Evolutionary conservation across 1,140 invertebrate genomes (phyloP).

Genomic region (Teleopsis dalmanni): DNA sequence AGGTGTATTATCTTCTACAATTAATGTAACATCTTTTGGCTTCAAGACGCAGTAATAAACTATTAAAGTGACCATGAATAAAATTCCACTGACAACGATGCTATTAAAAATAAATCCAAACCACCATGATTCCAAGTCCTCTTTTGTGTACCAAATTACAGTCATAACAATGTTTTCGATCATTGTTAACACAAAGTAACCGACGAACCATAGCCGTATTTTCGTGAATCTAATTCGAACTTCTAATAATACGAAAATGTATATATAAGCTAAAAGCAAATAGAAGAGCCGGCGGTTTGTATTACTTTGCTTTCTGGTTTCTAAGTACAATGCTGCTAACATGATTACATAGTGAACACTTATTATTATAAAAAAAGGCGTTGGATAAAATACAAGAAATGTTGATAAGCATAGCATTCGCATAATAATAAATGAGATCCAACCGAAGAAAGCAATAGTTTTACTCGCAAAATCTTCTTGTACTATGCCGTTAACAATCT

Average conservation of each 20-base stretch:
- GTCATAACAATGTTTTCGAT: conserved; percentile 58
- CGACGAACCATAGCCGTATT: conserved; percentile 56
- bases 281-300: conserved; percentile 49
- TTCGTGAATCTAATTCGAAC: conserved; percentile 66
- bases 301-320: conserved; percentile 50
- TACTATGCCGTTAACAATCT: conserved; percentile 51
- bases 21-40: conserved; percentile 48
- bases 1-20: conserved; percentile 21
- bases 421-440: conserved; percentile 61
- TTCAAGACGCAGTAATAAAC: conserved; percentile 51
- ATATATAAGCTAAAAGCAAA: conserved; percentile 60
- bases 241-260: conserved; percentile 64
- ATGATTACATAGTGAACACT: conserved; percentile 54
- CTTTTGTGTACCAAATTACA: conserved; percentile 56
- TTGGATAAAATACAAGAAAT: conserved; percentile 61
- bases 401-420: conserved; percentile 59
- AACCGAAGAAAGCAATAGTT: conserved; percentile 59
- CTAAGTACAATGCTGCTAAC: conserved; percentile 52
- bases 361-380: conserved; percentile 50
- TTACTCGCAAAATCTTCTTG: conserved; percentile 61
- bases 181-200: conserved; percentile 57
- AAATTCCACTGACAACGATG: conserved; percentile 45
- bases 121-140: conserved; percentile 54
- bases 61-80: conserved; percentile 48
- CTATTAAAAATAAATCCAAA: conserved; percentile 49